Evolutionary conservation across 2,113 vertebrate species (phyloP).

Genomic region (Petrocephalus microphthalmus): DNA sequence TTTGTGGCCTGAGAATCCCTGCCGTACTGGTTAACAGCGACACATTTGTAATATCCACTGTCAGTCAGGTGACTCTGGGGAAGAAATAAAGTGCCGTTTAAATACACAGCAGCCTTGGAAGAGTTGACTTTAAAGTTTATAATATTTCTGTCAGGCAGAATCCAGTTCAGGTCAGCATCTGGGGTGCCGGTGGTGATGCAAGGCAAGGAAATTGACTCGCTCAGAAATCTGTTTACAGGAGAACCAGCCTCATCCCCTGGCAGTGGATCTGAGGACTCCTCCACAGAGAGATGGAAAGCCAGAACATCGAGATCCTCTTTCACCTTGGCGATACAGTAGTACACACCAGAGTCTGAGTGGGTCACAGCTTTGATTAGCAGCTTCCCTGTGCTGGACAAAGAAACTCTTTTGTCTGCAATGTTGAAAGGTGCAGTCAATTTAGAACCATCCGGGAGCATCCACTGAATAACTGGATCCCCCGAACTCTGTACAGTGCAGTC

Average conservation of each 20-base stretch:
- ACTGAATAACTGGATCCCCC: slow-evolving; percentile 56
- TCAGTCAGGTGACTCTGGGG: slow-evolving; percentile 57
- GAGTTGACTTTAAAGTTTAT: slow-evolving; percentile 54
- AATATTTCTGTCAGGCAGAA: slow-evolving; percentile 66
- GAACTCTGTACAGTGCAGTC: slow-evolving; percentile 69
- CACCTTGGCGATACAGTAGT: slow-evolving; percentile 71
- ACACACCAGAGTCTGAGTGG: slow-evolving; percentile 69
- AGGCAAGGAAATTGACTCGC: slow-evolving; percentile 57
- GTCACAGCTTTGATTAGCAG: slow-evolving; percentile 56
- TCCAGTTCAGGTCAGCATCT: slow-evolving; percentile 76
- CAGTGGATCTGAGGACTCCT: slow-evolving; percentile 53
- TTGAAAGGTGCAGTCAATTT: slow-evolving; percentile 56
- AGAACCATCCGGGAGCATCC: slow-evolving; percentile 74
- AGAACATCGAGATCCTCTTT: slow-evolving; percentile 54
- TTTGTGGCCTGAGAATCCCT: slow-evolving; percentile 62
- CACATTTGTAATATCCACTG: slow-evolving; percentile 75
- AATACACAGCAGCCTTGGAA: slow-evolving; percentile 50
- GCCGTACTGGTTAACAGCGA: slow-evolving; percentile 75
- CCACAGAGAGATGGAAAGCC: slow-evolving; percentile 64
- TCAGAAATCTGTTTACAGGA: slow-evolving; percentile 52
- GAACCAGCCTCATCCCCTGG: slow-evolving; percentile 41
- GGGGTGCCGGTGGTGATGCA: slow-evolving; percentile 66
- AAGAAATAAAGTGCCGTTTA: slow-evolving; percentile 70
- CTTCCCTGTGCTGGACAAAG: slow-evolving; percentile 59
- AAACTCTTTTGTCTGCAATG: slow-evolving; percentile 55